A percentile compares a stretch with the other conserved stretches of the same genome.
These are phyloP conservation scores for Sarcophaga peregrina DNA, from an alignment of 1,140 invertebrate genomes.

Conservation along the genomic window DNA sequence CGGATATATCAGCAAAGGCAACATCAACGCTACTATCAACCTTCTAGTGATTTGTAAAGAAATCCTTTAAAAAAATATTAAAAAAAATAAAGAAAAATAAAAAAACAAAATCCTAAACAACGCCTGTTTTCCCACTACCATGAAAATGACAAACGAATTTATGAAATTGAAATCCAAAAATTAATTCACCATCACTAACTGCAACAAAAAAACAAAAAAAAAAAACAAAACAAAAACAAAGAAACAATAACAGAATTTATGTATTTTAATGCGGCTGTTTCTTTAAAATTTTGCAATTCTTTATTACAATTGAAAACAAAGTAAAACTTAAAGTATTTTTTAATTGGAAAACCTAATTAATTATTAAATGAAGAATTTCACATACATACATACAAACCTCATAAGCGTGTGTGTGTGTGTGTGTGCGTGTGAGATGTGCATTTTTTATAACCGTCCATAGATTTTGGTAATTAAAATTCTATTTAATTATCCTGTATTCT, in stretches of 20 bases:
- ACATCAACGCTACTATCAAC: slow-evolving; percentile 66
- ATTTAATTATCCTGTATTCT: slow-evolving; percentile 20
- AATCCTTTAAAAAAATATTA: neutral
- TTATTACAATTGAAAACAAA: neutral
- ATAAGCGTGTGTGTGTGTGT: neutral
- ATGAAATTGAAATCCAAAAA: neutral
- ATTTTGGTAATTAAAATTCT: slow-evolving; percentile 4
- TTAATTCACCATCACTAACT: slow-evolving; percentile 30
- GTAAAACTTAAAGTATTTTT: neutral
- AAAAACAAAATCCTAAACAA: slow-evolving; percentile 40
- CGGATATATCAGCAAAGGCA: slow-evolving; percentile 65
- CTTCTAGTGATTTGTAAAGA: slow-evolving; percentile 63
- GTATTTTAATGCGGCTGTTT: no score
- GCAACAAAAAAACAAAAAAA: neutral
- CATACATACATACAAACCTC: neutral
- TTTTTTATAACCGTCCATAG: neutral
- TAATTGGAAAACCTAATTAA: neutral
- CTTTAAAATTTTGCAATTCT: neutral
- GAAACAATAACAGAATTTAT: no score
- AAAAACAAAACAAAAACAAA: neutral
- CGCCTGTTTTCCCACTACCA: neutral
- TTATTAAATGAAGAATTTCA: neutral
- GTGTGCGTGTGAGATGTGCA: neutral
- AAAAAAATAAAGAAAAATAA: no score
- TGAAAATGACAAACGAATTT: neutral